Conservation (phyloP, 1,140 invertebrate genomes). For the Tenebrio molitor region DNA sequence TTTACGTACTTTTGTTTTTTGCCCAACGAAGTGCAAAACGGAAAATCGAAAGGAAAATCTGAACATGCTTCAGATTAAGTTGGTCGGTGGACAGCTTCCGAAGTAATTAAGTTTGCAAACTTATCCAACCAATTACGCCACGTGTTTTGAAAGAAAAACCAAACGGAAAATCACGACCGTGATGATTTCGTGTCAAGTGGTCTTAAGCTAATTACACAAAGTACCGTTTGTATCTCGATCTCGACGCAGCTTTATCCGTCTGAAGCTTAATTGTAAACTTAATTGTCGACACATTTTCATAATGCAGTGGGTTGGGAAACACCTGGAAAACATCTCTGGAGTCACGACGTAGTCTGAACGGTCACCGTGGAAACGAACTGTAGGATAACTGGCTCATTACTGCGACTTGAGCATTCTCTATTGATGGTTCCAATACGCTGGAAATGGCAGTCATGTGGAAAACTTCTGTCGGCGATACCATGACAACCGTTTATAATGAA, state of each 20-base stretch:
- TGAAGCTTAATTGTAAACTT: slow-evolving; percentile 6
- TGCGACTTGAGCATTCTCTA: slow-evolving; percentile 44
- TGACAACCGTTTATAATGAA: slow-evolving; percentile 50
- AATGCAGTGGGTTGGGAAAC: slow-evolving; percentile 13
- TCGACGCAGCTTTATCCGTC: neutral
- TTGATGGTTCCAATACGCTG: slow-evolving; percentile 41
- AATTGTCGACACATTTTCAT: slow-evolving; percentile 34
- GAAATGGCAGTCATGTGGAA: slow-evolving; percentile 50
- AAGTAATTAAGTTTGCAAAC: slow-evolving; percentile 3
- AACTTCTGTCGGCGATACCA: slow-evolving; percentile 47
- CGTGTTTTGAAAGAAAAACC: neutral
- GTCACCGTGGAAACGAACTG: slow-evolving; percentile 42
- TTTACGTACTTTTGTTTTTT: too few relatives aligned
- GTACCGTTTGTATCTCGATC: neutral
- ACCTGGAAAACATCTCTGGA: slow-evolving; percentile 21
- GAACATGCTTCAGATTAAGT: too few relatives aligned
- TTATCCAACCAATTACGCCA: neutral
- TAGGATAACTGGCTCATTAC: slow-evolving; percentile 43
- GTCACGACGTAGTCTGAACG: neutral
- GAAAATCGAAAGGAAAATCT: too few relatives aligned
- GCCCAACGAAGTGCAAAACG: too few relatives aligned
- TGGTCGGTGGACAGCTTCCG: neutral
- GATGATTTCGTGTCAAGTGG: slow-evolving; percentile 6
- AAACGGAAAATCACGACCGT: neutral
- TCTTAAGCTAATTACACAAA: slow-evolving; percentile 7